These are phyloP conservation scores for Semicossyphus pulcher DNA, from an alignment of 2,113 vertebrate genomes.

Conservation along the genomic window DNA sequence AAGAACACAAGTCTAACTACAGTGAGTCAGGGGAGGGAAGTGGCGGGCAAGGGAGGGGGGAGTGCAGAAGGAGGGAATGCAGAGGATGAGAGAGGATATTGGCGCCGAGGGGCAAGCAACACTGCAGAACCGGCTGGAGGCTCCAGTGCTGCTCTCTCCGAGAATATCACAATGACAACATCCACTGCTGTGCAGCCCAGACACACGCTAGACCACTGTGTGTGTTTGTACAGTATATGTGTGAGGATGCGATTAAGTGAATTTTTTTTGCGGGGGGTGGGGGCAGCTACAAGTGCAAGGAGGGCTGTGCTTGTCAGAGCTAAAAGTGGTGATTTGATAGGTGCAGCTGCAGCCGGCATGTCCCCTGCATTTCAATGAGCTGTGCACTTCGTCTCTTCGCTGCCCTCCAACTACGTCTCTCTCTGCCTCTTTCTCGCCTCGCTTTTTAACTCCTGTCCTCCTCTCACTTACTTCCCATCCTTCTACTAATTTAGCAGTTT, in stretches of 20 bases:
- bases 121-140: conserved; percentile 52
- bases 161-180: conserved; percentile 45
- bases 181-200: conserved; percentile 26
- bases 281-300: conserved; percentile 29
- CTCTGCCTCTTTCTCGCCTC: conserved; percentile 27
- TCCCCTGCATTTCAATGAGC: conserved; percentile 87
- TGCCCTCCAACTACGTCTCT: conserved; percentile 63
- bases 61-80: conserved; percentile 46
- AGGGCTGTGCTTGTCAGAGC: conserved; percentile 72
- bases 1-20: conserved; percentile 51
- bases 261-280: conserved; percentile 14
- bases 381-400: conserved; percentile 58
- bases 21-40: conserved; percentile 35
- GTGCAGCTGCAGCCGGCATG: conserved; percentile 86
- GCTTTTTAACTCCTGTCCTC: conserved; percentile 42
- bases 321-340: conserved; percentile 84
- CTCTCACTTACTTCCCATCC: conserved; percentile 19
- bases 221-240: conserved; percentile 13
- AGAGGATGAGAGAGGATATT: conserved; percentile 64
- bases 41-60: conserved; percentile 14
- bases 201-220: conserved; percentile 17
- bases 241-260: neutral
- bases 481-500: conserved; percentile 42
- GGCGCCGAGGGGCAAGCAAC: conserved; percentile 20
- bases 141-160: conserved; percentile 30